A percentile compares a stretch with the other conserved stretches of the same genome.
Evolutionary conservation across 2,113 vertebrate genomes (phyloP).

Genomic region (Corydoras maculifer): DNA sequence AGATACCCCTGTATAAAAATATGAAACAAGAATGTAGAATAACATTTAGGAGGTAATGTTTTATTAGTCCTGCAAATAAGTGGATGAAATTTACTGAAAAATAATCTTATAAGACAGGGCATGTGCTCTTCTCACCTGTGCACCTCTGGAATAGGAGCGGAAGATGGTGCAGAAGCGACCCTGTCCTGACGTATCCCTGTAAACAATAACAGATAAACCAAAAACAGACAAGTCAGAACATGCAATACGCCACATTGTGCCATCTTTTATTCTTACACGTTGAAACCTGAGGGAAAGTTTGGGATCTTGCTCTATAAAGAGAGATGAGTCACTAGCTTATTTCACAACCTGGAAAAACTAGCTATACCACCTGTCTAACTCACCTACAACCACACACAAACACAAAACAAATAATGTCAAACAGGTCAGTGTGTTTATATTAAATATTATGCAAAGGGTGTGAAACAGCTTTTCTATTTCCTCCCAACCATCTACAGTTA

Average conservation of each 20-base stretch:
- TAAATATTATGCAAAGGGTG: background rate
- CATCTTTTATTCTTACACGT: background rate
- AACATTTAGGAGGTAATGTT: too few species aligned
- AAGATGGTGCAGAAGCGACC: conserved; percentile 98
- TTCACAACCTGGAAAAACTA: background rate
- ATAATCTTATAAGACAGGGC: too few species aligned
- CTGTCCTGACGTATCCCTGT: conserved; percentile 97
- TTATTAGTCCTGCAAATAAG: too few species aligned
- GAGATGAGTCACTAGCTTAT: background rate
- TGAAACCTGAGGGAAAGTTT: background rate
- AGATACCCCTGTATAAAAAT: too few species aligned
- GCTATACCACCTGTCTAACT: background rate
- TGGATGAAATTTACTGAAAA: too few species aligned
- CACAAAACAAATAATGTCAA: background rate
- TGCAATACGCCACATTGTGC: background rate
- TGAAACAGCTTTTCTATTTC: background rate
- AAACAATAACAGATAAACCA: conserved; percentile 45
- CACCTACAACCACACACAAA: background rate
- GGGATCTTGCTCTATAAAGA: background rate
- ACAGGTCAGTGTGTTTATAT: background rate
- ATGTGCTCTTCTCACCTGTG: conserved; percentile 71
- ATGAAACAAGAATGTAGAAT: too few species aligned
- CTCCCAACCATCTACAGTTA: too few species aligned
- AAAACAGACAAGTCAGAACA: conserved; percentile 27
- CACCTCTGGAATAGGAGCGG: conserved; percentile 92